phyloP scores from a whole-genome alignment of 2,113 vertebrate species.

The Sakesphorus luctuosus region DNA sequence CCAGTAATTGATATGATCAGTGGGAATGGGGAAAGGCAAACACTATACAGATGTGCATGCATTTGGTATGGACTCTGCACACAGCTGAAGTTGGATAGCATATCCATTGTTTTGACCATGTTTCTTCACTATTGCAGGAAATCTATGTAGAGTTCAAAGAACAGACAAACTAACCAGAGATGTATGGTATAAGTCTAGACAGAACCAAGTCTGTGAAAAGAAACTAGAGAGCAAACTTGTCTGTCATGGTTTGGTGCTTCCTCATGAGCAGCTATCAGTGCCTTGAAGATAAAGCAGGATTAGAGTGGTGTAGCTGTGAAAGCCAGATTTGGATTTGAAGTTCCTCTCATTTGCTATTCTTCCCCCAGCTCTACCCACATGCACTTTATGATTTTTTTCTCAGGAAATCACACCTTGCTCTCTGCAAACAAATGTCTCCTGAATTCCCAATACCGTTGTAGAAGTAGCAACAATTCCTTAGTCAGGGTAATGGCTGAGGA shows the following conservation, averaged over 20 bases:
- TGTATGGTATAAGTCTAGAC: not conserved
- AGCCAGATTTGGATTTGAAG: not conserved
- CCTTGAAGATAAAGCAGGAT: not conserved
- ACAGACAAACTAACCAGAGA: not conserved
- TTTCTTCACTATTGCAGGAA: not conserved
- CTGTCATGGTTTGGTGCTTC: not conserved
- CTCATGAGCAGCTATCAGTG: not conserved
- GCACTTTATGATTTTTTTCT: not conserved
- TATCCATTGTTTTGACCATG: not conserved
- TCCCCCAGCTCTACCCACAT: not conserved
- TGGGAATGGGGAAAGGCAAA: not conserved
- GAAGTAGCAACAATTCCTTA: not conserved
- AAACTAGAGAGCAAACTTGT: not conserved
- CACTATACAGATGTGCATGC: not conserved
- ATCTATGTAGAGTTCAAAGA: not conserved
- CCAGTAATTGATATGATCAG: not conserved
- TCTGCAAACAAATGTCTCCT: not conserved
- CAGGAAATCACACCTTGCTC: not conserved
- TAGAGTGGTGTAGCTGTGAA: not conserved
- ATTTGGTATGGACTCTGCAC: not conserved
- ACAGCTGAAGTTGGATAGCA: not conserved
- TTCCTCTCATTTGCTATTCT: not conserved
- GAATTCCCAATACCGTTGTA: not conserved
- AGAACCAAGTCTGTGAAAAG: not conserved
- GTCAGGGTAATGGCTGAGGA: not conserved